These are phyloP conservation scores for Diuraphis noxia DNA, from an alignment of 1,140 invertebrate genomes.

Conservation along the genomic window DNA sequence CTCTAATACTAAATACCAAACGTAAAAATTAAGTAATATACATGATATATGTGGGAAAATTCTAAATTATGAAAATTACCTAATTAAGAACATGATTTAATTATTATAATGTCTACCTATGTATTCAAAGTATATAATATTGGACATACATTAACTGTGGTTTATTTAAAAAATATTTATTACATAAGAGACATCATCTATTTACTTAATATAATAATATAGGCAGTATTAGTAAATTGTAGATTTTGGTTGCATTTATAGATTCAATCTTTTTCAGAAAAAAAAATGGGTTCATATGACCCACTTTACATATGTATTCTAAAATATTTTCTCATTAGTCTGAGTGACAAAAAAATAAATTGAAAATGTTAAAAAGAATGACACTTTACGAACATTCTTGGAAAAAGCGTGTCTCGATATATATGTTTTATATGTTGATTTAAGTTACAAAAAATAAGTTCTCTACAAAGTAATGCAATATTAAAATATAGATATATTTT, in stretches of 20 bases:
- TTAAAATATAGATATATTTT: conserved; percentile 6
- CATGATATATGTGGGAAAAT: not conserved
- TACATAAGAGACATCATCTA: not conserved
- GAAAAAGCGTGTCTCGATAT: not conserved
- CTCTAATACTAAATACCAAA: not conserved
- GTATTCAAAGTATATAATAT: too few species aligned
- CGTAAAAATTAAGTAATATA: not conserved
- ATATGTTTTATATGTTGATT: not conserved
- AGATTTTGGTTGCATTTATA: not conserved
- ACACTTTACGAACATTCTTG: conserved; percentile 13
- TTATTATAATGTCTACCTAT: not conserved
- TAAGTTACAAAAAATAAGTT: not conserved
- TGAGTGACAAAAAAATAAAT: conserved; percentile 35
- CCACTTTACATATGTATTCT: not conserved
- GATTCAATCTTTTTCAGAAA: not conserved
- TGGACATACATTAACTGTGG: not conserved
- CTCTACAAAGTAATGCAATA: not conserved
- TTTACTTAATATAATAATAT: not conserved
- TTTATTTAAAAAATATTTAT: not conserved
- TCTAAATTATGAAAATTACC: not conserved
- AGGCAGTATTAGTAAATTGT: not conserved
- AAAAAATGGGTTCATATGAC: not conserved
- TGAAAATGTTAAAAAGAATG: conserved; percentile 14
- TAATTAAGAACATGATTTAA: not conserved
- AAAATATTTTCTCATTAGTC: conserved; percentile 33